Conservation (phyloP, 2,797 vertebrate species). For the Halcyon smyrnensis region DNA sequence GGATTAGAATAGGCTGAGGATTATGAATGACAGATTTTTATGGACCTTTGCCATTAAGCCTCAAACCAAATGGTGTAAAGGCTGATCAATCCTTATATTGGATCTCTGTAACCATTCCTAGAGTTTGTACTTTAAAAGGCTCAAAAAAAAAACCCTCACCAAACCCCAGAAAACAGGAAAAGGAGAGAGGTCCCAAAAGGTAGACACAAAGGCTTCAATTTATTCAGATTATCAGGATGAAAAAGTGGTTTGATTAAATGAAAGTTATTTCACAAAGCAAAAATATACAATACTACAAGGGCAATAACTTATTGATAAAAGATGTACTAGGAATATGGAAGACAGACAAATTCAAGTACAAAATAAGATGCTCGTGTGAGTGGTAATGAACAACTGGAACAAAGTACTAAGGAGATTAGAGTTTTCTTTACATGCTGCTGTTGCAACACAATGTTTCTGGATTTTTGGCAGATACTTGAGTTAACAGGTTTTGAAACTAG, state of each 20-base stretch:
- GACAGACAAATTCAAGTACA: neutral
- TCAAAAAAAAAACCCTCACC: neutral
- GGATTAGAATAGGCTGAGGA: neutral
- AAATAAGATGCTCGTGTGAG: neutral
- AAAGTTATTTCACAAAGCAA: neutral
- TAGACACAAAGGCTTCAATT: neutral
- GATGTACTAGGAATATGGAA: neutral
- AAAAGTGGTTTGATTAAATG: neutral
- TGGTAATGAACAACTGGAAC: neutral
- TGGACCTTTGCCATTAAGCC: neutral
- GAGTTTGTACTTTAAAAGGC: neutral
- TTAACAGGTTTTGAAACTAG: neutral
- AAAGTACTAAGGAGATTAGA: neutral
- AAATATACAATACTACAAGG: neutral
- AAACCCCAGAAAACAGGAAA: neutral
- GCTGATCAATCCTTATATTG: neutral
- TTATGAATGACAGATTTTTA: neutral
- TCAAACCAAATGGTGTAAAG: neutral
- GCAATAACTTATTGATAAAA: neutral
- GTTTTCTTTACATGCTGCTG: neutral
- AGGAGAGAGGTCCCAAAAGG: neutral
- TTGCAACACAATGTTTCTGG: neutral
- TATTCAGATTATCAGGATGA: neutral
- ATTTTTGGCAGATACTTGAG: neutral
- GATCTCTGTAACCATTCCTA: neutral